phyloP scores from a whole-genome alignment of 2,113 vertebrate genomes.

The Toxotes chatareus region DNA sequence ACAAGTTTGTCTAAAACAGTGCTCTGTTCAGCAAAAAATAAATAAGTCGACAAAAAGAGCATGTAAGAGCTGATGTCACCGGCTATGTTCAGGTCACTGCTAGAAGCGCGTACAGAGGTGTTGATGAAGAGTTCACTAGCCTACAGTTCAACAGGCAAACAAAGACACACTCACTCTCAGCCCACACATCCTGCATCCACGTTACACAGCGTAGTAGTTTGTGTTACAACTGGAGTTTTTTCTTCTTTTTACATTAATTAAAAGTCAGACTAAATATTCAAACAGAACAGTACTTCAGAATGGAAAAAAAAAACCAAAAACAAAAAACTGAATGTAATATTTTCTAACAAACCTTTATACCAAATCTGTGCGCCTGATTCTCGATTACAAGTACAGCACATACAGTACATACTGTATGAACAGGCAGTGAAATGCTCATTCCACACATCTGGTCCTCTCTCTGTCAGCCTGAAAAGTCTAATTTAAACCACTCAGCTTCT shows the following conservation, averaged over 20 bases:
- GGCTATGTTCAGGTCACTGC: conserved; percentile 56
- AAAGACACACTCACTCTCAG: conserved; percentile 48
- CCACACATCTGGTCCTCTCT: conserved; percentile 44
- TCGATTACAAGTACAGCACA: conserved; percentile 67
- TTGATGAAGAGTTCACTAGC: conserved; percentile 61
- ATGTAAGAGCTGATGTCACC: conserved; percentile 34
- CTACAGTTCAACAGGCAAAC: conserved; percentile 62
- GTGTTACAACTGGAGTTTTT: conserved; percentile 54
- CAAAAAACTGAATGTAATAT: conserved; percentile 49
- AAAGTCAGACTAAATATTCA: conserved; percentile 68
- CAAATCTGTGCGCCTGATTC: conserved; percentile 64
- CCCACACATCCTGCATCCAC: conserved; percentile 56
- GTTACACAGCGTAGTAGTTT: conserved; percentile 61
- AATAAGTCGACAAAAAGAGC: conserved; percentile 53
- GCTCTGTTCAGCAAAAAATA: conserved; percentile 65
- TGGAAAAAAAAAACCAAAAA: conserved; percentile 26
- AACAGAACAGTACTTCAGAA: conserved; percentile 71
- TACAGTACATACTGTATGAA: conserved; percentile 68
- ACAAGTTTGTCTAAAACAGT: conserved; percentile 69
- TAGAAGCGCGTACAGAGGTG: conserved; percentile 51
- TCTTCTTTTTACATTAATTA: conserved; percentile 60
- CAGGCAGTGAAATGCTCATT: conserved; percentile 80
- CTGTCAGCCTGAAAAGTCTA: conserved; percentile 19
- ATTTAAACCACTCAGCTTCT: conserved; percentile 19
- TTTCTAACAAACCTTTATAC: conserved; percentile 63